Evolutionary conservation across 2,888 invertebrate species (phyloP).

Genomic region (Athalia circularis): DNA sequence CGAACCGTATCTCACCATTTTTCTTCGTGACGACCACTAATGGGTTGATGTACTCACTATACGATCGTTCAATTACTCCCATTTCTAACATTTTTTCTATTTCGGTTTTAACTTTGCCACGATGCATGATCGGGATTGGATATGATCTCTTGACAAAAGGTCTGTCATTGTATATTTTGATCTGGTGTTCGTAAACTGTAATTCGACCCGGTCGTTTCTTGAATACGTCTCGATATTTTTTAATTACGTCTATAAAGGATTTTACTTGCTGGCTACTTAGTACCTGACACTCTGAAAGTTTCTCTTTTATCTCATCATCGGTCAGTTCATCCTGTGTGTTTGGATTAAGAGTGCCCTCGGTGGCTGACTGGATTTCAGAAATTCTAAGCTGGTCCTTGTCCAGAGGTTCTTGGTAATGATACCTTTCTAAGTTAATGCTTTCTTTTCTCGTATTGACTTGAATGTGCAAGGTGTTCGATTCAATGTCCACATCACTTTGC

Average conservation of each 20-base stretch:
- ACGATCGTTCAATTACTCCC: constrained; percentile 1
- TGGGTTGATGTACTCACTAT: constrained; percentile 3
- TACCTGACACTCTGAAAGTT: constrained; percentile 1
- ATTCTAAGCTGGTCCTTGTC: neutral
- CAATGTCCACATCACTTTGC: neutral
- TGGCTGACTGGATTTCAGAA: neutral
- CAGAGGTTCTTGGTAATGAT: neutral
- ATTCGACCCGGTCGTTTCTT: constrained; percentile 7
- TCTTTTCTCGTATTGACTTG: neutral
- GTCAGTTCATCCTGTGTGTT: neutral
- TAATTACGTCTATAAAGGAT: neutral
- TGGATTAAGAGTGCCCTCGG: neutral
- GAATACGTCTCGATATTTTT: constrained; percentile 6
- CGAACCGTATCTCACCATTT: constrained; percentile 41
- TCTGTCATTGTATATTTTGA: constrained; percentile 11
- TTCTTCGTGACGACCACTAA: constrained; percentile 23
- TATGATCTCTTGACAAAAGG: constrained; percentile 17
- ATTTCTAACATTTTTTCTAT: constrained; percentile 5
- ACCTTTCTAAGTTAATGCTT: neutral
- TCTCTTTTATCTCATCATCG: constrained; percentile 7
- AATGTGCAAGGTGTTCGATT: neutral
- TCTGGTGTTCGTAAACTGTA: neutral
- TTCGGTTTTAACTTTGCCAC: neutral
- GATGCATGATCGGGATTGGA: neutral
- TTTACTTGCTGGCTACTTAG: neutral